Conservation (phyloP, 2,113 vertebrate genomes). For the Penelope pileata region DNA sequence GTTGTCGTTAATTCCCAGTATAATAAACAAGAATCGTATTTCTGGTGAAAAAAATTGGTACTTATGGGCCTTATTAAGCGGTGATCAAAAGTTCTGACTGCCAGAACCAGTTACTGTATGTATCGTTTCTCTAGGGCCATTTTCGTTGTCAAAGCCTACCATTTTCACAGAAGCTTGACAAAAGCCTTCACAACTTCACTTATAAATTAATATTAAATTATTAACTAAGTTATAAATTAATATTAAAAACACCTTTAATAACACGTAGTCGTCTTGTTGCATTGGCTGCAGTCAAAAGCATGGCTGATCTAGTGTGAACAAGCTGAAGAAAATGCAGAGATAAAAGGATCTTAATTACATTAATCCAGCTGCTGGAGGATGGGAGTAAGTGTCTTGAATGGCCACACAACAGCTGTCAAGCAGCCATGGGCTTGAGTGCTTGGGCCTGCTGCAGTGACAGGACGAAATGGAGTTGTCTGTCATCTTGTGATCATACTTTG, state of each 20-base stretch:
- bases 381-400: neutral
- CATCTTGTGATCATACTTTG: neutral
- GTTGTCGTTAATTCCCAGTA: neutral
- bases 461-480: neutral
- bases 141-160: neutral
- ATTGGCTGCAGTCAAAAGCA: neutral
- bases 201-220: neutral
- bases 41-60: neutral
- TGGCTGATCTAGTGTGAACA: neutral
- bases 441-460: neutral
- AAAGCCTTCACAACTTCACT: neutral
- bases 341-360: slow-evolving; percentile 1
- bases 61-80: neutral
- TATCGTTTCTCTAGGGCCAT: neutral
- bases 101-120: neutral
- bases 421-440: neutral
- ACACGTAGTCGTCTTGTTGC: neutral
- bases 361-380: neutral
- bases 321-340: neutral
- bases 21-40: neutral
- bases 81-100: neutral
- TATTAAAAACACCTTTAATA: slow-evolving; percentile 1
- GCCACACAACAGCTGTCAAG: neutral
- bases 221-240: neutral
- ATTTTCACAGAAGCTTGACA: neutral